A percentile compares a stretch with the other conserved stretches of the same genome.
These are phyloP conservation scores for Dasyurus viverrinus DNA, from an alignment of 2,113 vertebrate genomes.

Conservation along the genomic window DNA sequence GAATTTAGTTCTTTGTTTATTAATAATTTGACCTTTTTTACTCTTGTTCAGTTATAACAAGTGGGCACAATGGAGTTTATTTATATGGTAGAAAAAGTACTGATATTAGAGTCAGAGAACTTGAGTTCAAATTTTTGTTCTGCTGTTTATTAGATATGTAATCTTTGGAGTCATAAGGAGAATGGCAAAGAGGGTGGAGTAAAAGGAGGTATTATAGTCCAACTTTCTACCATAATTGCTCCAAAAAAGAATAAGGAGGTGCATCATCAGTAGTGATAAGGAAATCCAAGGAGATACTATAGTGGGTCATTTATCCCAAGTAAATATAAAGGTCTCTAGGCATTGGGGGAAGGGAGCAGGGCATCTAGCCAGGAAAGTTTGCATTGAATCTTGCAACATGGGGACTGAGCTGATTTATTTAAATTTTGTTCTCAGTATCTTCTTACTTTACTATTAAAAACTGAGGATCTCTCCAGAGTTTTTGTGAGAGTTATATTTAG, in stretches of 20 bases:
- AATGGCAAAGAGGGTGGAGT: background rate
- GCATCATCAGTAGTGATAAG: background rate
- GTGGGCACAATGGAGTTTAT: background rate
- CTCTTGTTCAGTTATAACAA: background rate
- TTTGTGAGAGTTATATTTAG: no score
- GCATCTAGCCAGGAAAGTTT: background rate
- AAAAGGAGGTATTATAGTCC: background rate
- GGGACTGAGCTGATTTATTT: background rate
- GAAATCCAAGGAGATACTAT: background rate
- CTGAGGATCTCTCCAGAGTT: no score
- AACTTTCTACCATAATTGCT: background rate
- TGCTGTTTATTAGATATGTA: background rate
- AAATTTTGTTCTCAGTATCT: no score
- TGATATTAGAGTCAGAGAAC: background rate
- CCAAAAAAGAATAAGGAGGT: background rate
- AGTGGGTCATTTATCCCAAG: background rate
- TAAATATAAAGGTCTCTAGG: background rate
- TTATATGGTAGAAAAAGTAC: background rate
- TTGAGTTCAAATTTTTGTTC: background rate
- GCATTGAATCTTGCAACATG: background rate
- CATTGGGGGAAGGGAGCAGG: background rate
- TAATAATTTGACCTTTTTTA: background rate
- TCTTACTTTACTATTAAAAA: no score
- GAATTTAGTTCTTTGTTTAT: background rate
- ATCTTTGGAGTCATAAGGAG: background rate